phyloP scores from a whole-genome alignment of 2,797 vertebrate species.

The Morus bassanus region DNA sequence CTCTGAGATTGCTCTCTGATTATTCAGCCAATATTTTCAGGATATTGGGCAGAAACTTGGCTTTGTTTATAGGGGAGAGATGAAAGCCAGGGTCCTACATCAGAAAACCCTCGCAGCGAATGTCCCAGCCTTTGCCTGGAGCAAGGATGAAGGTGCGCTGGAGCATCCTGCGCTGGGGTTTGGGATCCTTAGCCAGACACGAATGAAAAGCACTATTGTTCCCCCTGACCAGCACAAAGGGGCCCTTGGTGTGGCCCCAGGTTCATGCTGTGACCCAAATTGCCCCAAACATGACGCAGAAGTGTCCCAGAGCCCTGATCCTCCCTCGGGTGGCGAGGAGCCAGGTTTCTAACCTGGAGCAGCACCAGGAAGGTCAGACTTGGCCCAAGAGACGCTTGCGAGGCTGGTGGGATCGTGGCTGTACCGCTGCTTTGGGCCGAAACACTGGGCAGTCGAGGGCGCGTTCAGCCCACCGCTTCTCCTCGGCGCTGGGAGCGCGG shows the following conservation, averaged over 20 bases:
- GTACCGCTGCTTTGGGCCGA: neutral
- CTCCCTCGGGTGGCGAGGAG: neutral
- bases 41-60: neutral
- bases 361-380: neutral
- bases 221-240: accelerated
- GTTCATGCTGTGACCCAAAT: accelerated
- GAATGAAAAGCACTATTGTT: accelerated
- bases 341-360: neutral
- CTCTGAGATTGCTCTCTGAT: neutral
- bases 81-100: neutral
- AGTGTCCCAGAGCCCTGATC: neutral
- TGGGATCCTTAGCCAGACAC: accelerated
- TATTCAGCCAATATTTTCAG: neutral
- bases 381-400: neutral
- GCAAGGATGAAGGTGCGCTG: neutral
- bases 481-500: accelerated
- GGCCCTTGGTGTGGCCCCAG: accelerated
- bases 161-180: neutral
- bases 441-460: accelerated
- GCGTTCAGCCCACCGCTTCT: neutral
- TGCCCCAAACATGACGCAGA: accelerated
- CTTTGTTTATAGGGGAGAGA: neutral
- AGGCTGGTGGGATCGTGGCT: accelerated
- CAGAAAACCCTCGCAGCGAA: neutral
- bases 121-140: neutral